Evolutionary conservation across 2,113 vertebrate genomes (phyloP), one percentile per base, ranked within the genome.

Genomic region (Taurulus bubalis): DNA sequence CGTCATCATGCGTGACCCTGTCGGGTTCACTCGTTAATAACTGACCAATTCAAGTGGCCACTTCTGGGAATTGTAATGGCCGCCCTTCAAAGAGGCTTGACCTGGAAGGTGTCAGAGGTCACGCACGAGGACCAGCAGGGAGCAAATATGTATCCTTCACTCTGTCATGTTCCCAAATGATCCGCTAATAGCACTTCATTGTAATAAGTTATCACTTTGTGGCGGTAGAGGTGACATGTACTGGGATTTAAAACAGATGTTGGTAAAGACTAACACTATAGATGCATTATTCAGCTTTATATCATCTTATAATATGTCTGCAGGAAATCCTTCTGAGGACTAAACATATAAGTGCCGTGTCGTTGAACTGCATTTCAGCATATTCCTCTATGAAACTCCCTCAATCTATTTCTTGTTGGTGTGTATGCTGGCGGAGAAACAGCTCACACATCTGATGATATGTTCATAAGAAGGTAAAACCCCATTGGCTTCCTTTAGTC

Each of bases 51-150:
- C 81, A 93, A 94, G 89, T 84, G 85, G 87, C 65, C 88, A 93
- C 94, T 89, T 90, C 36, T 84, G 93, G 90, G 91, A 93, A 90
- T 92, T 93, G 89, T 89, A 88, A 90, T 86, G 86, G 71, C 62
- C 2, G 36, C 75, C 79, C 85, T 86, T 93, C 89, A 91, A 91
- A 93, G 55, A 71, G 68, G 55, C 40, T 72, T 82, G 91, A 90
- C 83, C 90, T 85, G 83, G 20, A 69, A 49, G 49, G 72, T 64
- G 85, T 89, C 91, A 93, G 60, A 90, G 91, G 90, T 92, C 92
- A 90, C 71, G 20, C 80, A 78, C 67, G 75, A 88, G 89, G 80
- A 88, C 84, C 77, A 83, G 86, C 55, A 79, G 75, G 75, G 84
- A 79, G 75, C 75, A 85, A 87, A 85, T 87, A 75, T 84, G 85